Base-by-base conservation (phyloP, 2,113 vertebrate genomes). In the Phoenicopterus ruber region DNA sequence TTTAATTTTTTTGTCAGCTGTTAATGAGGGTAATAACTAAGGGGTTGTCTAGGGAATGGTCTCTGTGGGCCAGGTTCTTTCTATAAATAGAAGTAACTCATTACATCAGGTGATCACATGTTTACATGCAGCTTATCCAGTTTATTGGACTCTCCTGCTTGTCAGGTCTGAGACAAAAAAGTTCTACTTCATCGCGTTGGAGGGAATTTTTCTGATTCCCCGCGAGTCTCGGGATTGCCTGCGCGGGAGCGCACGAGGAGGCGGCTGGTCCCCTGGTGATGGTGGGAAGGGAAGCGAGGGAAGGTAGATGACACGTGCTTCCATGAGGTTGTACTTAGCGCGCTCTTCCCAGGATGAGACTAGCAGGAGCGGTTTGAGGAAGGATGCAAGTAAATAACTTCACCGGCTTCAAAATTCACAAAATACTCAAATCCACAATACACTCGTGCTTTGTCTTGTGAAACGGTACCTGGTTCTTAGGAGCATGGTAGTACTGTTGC, bases 41-140 rank as follows among this genome's bases (percentile, higher is more conserved):
- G 9, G 22, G 57, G 70, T 69, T 95, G 84, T 93, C 81, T 72
- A 25, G 46, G 66, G 78, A 82, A 90, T 83, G 82, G 92, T 95
- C 87, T 82, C 93, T 52, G 10, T 69, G 66, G 87, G 54, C 65
- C 87, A 87, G 84, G 78, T 94, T 93, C 74, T 77, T 85, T 29
- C 93, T 87, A 80, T 95, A 96, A 96, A 93, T 94, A 94, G 89
- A 52, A 80, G 14, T 57, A 65, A 84, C 72, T 88, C 71, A 62
- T 96, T 85, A 73, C 93, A 93, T 93, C 85, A 82, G 92, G 58
- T 72, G 87, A 90, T 95, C 92, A 66, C 84, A 55, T 96, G 93
- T 96, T 94, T 96, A 94, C 84, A 15, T 49, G 40, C 40, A 79
- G 87, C 74, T 93, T 91, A 88, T 73, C 82, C 62, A 69, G 57